Percentiles rank a stretch among this genome's conserved stretches.
Conservation (phyloP, 2,888 invertebrate genomes). For the Drosophila macrospina region DNA sequence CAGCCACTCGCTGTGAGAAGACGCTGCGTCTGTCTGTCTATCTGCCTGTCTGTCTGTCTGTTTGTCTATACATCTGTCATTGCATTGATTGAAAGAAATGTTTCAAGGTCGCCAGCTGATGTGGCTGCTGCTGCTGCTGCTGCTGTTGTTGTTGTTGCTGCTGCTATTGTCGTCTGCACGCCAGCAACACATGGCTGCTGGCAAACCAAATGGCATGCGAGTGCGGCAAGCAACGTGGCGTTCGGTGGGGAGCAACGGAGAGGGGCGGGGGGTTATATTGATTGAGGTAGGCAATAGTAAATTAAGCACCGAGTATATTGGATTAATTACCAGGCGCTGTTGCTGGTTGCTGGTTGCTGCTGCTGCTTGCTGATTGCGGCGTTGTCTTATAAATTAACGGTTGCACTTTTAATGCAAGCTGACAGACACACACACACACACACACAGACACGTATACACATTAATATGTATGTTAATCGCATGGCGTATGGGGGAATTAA, state of each 20-base stretch:
- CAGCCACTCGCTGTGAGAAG: conserved; percentile 22
- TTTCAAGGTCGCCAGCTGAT: conserved; percentile 72
- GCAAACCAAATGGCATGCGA: conserved; percentile 19
- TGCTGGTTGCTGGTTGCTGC: conserved; percentile 33
- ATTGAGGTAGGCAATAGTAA: conserved; percentile 38
- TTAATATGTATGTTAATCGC: conserved; percentile 61
- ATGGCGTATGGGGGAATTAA: conserved; percentile 64
- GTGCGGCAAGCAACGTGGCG: too few relatives aligned
- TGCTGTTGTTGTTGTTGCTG: conserved; percentile 16
- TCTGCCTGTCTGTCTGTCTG: neutral
- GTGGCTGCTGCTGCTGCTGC: conserved; percentile 23
- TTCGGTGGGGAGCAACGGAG: too few relatives aligned
- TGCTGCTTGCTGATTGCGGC: conserved; percentile 44
- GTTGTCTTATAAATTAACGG: conserved; percentile 76
- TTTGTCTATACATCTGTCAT: conserved; percentile 29
- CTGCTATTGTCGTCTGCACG: conserved; percentile 40
- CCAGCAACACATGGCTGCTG: conserved; percentile 35
- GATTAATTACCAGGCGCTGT: conserved; percentile 68
- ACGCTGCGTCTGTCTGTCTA: neutral
- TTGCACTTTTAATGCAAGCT: conserved; percentile 72
- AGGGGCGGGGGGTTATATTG: neutral
- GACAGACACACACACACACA: conserved; percentile 57
- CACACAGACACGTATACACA: conserved; percentile 27
- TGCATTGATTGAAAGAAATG: conserved; percentile 63
- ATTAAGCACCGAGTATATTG: conserved; percentile 62